Evolutionary conservation across 2,113 vertebrate species (phyloP).

Genomic region (Chlorodrepanis virens): DNA sequence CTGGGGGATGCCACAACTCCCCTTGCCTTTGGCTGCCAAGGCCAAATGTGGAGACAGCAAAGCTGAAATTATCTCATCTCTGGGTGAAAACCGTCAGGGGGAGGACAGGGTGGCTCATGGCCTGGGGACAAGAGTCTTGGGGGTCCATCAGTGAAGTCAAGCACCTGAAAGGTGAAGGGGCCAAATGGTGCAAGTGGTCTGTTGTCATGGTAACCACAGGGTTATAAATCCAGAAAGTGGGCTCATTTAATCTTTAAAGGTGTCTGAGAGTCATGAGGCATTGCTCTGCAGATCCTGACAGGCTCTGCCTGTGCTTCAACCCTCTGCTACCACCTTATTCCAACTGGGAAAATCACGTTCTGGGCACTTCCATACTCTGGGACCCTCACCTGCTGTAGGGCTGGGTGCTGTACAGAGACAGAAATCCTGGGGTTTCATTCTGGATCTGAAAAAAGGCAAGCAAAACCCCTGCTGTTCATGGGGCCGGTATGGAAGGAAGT

Average conservation of each 20-base stretch:
- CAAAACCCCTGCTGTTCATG: not conserved
- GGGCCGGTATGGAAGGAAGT: not conserved
- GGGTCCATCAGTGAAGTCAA: not conserved
- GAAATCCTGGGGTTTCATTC: not conserved
- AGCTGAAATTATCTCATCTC: not conserved
- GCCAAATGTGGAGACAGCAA: not conserved
- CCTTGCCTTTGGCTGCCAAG: not conserved
- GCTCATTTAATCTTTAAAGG: not conserved
- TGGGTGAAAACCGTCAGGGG: not conserved
- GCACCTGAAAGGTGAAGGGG: not conserved
- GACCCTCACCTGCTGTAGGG: not conserved
- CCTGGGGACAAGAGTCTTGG: not conserved
- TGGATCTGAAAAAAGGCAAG: not conserved
- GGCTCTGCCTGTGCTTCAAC: not conserved
- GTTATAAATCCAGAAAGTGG: not conserved
- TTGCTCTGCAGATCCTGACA: not conserved
- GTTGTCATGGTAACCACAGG: not conserved
- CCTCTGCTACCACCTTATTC: not conserved
- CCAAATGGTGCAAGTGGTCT: not conserved
- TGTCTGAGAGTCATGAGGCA: not conserved
- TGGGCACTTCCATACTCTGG: not conserved
- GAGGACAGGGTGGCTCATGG: not conserved
- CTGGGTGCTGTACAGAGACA: not conserved
- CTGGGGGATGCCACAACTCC: not conserved
- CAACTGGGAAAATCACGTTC: not conserved